Conservation (phyloP, 2,888 invertebrate genomes). For the Trissonchulus sp. region DNA sequence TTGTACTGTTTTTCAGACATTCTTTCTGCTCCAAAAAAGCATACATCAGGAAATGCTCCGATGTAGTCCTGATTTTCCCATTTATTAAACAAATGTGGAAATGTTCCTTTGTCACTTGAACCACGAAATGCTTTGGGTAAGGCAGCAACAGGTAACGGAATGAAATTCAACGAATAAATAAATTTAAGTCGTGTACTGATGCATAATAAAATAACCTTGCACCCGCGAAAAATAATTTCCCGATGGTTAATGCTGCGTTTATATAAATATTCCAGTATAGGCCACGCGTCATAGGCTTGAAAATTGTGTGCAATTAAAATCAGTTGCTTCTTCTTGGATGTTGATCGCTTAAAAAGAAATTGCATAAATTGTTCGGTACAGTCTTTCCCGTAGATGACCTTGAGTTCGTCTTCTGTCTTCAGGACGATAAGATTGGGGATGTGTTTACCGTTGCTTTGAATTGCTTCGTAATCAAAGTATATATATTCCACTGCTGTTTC, state of each 20-base stretch:
- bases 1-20: background rate
- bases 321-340: background rate
- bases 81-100: slow-evolving; percentile 31
- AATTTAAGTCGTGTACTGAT: background rate
- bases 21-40: background rate
- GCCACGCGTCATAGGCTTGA: background rate
- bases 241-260: background rate
- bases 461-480: slow-evolving; percentile 10
- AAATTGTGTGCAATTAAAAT: background rate
- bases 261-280: background rate
- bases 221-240: background rate
- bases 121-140: slow-evolving; percentile 28
- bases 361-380: background rate
- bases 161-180: background rate
- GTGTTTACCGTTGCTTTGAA: background rate
- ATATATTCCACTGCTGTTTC: background rate
- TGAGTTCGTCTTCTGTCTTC: slow-evolving; percentile 1
- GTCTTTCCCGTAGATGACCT: background rate
- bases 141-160: background rate
- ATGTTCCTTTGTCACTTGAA: slow-evolving; percentile 14
- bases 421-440: background rate
- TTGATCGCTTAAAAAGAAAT: background rate
- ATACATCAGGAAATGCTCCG: slow-evolving; percentile 27
- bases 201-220: background rate
- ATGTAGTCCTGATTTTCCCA: slow-evolving; percentile 9